Percentiles rank a stretch among this genome's conserved stretches.
Evolutionary conservation across 2,797 vertebrate species (phyloP).

Genomic region (Lepidocolaptes lacrymiger): DNA sequence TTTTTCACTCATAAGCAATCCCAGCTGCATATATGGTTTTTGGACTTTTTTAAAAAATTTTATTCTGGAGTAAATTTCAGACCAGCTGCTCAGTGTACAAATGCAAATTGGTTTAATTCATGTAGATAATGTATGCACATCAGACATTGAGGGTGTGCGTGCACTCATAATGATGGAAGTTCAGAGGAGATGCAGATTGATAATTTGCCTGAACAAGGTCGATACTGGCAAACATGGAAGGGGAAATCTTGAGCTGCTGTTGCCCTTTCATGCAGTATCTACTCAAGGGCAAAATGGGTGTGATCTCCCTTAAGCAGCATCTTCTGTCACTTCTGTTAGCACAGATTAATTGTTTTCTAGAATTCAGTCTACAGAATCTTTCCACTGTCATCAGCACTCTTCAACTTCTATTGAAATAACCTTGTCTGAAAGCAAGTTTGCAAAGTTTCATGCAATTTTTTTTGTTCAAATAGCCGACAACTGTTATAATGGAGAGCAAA

Average conservation of each 20-base stretch:
- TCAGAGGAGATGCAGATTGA: neutral
- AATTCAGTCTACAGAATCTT: neutral
- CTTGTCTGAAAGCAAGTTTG: neutral
- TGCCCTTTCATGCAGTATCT: neutral
- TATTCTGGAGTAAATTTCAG: conserved; percentile 56
- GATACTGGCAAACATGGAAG: neutral
- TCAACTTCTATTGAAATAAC: conserved; percentile 31
- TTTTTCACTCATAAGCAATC: conserved; percentile 67
- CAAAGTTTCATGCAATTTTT: neutral
- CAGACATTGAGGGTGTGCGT: neutral
- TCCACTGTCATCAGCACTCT: conserved; percentile 15
- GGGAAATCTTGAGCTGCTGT: neutral
- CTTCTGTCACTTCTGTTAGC: conserved; percentile 12
- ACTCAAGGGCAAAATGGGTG: neutral
- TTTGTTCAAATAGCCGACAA: neutral
- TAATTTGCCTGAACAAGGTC: conserved; percentile 10
- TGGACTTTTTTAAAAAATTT: neutral
- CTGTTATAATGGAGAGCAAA: neutral
- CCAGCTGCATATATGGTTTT: conserved; percentile 52
- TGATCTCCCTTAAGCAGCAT: conserved; percentile 7
- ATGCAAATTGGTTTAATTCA: conserved; percentile 63
- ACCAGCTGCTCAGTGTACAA: conserved; percentile 43
- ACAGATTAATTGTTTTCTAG: conserved; percentile 16
- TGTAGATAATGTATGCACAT: conserved; percentile 33
- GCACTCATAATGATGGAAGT: neutral